Base-by-base conservation (phyloP, 1,140 invertebrate genomes). In the Thaumetopoea pityocampa region DNA sequence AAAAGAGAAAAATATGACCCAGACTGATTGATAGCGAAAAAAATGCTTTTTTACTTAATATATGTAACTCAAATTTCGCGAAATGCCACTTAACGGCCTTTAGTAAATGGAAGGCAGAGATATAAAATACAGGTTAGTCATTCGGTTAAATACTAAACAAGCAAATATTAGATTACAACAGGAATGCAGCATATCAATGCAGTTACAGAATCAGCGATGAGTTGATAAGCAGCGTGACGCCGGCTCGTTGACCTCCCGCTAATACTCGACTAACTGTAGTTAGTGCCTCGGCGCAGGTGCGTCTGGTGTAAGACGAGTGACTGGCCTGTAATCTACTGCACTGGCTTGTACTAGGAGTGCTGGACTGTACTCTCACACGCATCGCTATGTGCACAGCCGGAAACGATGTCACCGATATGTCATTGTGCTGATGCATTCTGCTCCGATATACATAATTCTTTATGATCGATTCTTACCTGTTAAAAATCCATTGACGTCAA, bases 401-500 rank as follows among this genome's bases (percentile, higher is more conserved):
- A 45, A 50, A 44, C 44, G 36, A 24, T 26, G 10, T 5, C 38
- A 50, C 41, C 35, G 37, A 47, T 51, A 16, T 9, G 17, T 17
- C 51, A 51, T 51, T 34, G 23, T 14, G 44, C 51, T 54, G 51
- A 47, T 52, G 45, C 51, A 69, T 62, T 59, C 58, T 44, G 45
- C 41, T 44, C 34, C 41, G 33, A 38, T 44, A 42, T 47, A 23
- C 40, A 50, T 40, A 55, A 45, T 40, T 51, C 33, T n/a, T n/a
- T n/a, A n/a, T n/a, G 23, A 46, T 49, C 9, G 27, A 30, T 38
- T 34, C 62, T 60, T 58, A 73, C 69, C 69, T 73, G 54, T 32
- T 60, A 66, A 51, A 66, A 57, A 56, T 64, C 69, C 69, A 73
- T 73, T 29, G 51, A 51, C 24, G 33, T 48, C 45, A 18, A 42